These are phyloP conservation scores for Lycocerus yunnanus DNA, from an alignment of 2,888 invertebrate genomes.

Conservation along the genomic window DNA sequence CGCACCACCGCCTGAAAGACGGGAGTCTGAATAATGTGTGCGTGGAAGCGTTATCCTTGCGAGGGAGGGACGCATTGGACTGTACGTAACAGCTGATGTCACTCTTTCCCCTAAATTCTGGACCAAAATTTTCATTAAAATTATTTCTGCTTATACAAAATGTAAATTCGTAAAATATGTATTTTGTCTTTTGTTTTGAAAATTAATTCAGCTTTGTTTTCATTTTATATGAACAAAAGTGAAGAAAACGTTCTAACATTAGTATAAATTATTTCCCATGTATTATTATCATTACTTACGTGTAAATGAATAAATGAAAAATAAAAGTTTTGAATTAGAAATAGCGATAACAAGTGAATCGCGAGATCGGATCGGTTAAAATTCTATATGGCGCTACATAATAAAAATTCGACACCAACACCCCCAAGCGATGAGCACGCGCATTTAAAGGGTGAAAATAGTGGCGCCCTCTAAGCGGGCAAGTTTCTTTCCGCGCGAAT, in stretches of 20 bases:
- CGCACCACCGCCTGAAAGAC: constrained; percentile 32
- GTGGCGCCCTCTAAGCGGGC: constrained; percentile 55
- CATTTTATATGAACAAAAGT: background rate
- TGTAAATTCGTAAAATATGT: constrained; percentile 57
- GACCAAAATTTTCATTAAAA: constrained; percentile 57
- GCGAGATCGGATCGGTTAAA: background rate
- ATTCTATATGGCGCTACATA: constrained; percentile 32
- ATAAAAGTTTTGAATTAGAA: background rate
- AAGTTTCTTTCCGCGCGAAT: constrained; percentile 53
- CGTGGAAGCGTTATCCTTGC: constrained; percentile 48
- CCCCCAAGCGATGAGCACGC: constrained; percentile 36
- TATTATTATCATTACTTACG: too few relatives aligned
- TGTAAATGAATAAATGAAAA: too few relatives aligned
- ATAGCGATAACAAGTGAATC: background rate
- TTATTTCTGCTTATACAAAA: constrained; percentile 50
- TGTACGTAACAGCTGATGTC: constrained; percentile 60
- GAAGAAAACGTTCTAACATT: background rate
- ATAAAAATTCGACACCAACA: constrained; percentile 34
- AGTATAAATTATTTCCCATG: too few relatives aligned
- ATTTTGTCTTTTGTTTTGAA: constrained; percentile 49
- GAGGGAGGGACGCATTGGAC: constrained; percentile 57
- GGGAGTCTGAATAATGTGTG: constrained; percentile 47
- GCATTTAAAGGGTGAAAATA: constrained; percentile 37
- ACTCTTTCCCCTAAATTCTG: constrained; percentile 52
- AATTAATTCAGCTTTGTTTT: constrained; percentile 1